These are phyloP conservation scores for Lithobates pipiens DNA, from an alignment of 2,797 vertebrate genomes.

Conservation along the genomic window DNA sequence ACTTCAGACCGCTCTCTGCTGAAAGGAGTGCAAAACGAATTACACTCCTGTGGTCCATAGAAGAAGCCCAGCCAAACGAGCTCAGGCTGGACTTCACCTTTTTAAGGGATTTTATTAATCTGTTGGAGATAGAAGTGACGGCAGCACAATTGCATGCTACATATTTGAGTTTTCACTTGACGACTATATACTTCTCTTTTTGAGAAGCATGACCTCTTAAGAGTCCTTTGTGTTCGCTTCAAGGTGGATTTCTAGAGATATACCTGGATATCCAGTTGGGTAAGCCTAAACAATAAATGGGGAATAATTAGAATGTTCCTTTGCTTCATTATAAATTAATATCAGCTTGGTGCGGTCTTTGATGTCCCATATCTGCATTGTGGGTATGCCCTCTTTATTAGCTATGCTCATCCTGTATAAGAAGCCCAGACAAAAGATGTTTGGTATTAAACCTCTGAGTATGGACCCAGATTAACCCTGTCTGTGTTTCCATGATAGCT, in stretches of 20 bases:
- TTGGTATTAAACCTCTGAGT: not conserved
- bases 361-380: not conserved
- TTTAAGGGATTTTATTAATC: too few species aligned
- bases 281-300: not conserved
- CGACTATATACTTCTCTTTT: not conserved
- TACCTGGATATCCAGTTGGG: not conserved
- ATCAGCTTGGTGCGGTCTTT: not conserved
- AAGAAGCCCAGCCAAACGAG: too few species aligned
- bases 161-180: too few species aligned
- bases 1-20: too few species aligned
- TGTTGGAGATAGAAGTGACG: not conserved
- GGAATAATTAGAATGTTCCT: not conserved
- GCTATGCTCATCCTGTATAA: not conserved
- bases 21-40: too few species aligned
- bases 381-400: not conserved
- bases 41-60: too few species aligned
- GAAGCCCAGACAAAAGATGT: not conserved
- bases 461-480: not conserved
- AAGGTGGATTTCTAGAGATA: not conserved
- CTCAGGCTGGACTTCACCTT: too few species aligned
- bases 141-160: not conserved
- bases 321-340: not conserved
- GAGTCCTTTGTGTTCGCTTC: too few species aligned
- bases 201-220: not conserved
- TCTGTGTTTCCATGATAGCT: not conserved